These are phyloP conservation scores for Pedetes capensis DNA, from an alignment of 2,113 vertebrate genomes.

Conservation along the genomic window DNA sequence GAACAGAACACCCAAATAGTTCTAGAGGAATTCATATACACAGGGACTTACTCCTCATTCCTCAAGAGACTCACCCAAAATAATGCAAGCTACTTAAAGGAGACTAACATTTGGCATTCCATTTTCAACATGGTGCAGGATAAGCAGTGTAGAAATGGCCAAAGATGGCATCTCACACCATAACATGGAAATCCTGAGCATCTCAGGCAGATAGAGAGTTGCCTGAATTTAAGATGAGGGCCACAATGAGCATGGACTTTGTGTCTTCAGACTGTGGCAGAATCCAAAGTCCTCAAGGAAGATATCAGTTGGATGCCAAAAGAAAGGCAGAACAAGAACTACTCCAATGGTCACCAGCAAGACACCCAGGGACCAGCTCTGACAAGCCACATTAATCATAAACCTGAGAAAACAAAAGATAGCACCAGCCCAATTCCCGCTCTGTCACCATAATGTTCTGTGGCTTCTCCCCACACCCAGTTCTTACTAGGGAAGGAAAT, in stretches of 20 bases:
- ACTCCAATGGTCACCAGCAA: neutral
- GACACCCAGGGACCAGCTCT: neutral
- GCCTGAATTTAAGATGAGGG: neutral
- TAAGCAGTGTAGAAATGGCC: neutral
- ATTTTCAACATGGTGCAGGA: neutral
- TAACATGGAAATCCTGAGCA: neutral
- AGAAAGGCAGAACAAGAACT: neutral
- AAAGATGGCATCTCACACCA: neutral
- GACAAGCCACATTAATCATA: neutral
- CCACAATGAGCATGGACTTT: neutral
- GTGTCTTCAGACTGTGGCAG: neutral
- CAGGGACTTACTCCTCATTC: neutral
- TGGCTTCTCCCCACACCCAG: neutral
- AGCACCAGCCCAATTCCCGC: too few species aligned
- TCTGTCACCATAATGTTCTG: neutral
- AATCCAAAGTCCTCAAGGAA: neutral
- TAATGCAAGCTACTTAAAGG: neutral
- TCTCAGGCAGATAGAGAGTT: neutral
- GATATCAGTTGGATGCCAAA: neutral
- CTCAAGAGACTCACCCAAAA: neutral
- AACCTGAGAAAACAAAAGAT: neutral
- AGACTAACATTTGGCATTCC: neutral
- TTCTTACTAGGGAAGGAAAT: neutral
- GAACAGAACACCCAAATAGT: neutral
- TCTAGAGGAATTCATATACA: neutral